phyloP scores from a whole-genome alignment of 2,888 invertebrate genomes.

The Subacronicta megacephala region DNA sequence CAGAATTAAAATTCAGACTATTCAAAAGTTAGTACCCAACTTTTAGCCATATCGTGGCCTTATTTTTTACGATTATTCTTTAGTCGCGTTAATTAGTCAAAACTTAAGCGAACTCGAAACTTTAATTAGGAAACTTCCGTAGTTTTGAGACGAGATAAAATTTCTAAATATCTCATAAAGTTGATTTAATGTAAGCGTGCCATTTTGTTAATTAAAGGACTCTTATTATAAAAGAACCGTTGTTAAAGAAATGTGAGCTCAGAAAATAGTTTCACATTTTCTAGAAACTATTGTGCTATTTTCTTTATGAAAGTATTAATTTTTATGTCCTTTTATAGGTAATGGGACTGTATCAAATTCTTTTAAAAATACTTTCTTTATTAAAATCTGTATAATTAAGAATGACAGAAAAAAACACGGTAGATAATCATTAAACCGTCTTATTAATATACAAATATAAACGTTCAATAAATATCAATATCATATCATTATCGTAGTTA shows the following conservation, averaged over 20 bases:
- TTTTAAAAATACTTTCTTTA: not conserved
- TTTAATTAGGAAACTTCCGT: constrained; percentile 50
- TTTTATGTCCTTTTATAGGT: constrained; percentile 11
- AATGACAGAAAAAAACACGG: too few relatives aligned
- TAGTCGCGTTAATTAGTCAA: constrained; percentile 45
- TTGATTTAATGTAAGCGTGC: constrained; percentile 34
- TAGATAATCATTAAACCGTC: too few relatives aligned
- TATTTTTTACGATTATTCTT: not conserved
- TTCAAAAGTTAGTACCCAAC: not conserved
- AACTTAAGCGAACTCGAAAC: constrained; percentile 22
- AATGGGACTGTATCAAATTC: constrained; percentile 17
- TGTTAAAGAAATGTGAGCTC: constrained; percentile 20
- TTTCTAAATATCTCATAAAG: constrained; percentile 48
- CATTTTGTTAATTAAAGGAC: constrained; percentile 44
- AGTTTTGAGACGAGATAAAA: constrained; percentile 39
- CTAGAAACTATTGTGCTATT: constrained; percentile 17
- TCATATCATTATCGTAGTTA: too few relatives aligned
- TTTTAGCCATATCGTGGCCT: not conserved
- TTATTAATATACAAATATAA: too few relatives aligned
- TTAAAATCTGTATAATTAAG: too few relatives aligned
- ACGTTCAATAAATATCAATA: too few relatives aligned
- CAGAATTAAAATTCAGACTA: not conserved
- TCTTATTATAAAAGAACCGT: constrained; percentile 13
- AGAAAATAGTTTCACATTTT: constrained; percentile 25
- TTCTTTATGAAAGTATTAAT: constrained; percentile 3